phyloP scores from a whole-genome alignment of 2,113 vertebrate genomes.

The Daphoenositta chrysoptera region DNA sequence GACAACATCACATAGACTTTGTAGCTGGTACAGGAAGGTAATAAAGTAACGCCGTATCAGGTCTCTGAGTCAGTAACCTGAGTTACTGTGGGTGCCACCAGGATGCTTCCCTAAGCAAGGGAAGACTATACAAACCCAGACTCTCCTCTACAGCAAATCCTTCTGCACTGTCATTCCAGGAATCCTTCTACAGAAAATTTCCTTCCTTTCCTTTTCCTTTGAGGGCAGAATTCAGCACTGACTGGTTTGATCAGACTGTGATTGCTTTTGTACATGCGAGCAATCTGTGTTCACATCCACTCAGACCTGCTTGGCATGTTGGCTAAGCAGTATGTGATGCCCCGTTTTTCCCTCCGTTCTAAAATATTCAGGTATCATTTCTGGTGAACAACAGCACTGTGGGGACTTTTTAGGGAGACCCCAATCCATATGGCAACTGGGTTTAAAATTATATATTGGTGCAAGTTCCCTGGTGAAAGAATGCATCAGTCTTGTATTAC shows the following conservation, averaged over 20 bases:
- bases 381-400: background rate
- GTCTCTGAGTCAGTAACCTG: background rate
- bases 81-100: background rate
- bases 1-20: background rate
- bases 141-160: background rate
- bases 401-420: background rate
- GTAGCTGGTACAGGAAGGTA: background rate
- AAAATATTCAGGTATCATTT: background rate
- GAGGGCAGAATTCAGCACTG: background rate
- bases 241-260: background rate
- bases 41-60: background rate
- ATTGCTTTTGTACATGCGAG: background rate
- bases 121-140: background rate
- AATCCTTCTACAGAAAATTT: background rate
- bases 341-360: background rate
- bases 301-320: background rate
- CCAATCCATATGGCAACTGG: background rate
- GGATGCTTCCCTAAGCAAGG: background rate
- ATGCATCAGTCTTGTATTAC: background rate
- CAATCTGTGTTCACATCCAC: background rate
- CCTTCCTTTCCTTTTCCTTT: background rate
- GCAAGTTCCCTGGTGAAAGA: background rate
- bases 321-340: background rate
- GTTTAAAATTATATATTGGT: background rate
- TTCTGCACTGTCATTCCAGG: background rate